Evolutionary conservation across 2,797 vertebrate genomes (phyloP), one percentile per base, ranked within the genome.

Genomic region (Coendou prehensilis): DNA sequence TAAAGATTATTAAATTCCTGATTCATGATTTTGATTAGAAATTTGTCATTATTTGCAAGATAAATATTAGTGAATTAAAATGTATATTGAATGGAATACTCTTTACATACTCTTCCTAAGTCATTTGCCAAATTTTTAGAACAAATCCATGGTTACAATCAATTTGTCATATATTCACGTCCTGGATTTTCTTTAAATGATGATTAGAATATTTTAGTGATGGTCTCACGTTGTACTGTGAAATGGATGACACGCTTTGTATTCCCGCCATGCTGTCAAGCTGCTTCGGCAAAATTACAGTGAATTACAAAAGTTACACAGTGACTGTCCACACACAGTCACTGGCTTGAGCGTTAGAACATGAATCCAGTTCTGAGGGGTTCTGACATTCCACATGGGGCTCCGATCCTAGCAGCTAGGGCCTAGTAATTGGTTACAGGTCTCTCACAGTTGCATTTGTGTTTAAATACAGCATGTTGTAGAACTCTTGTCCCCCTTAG

Each of bases 11-110:
- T n/a, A 89, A 57, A 52, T 15, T 41, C 47, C 10, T 26, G 59
- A 37, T 41, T 37, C 30, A 5, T 6, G 20, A 78, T 76, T 79
- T 64, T 56, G 10, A 2, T 78, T 71, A 63, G 52, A 18, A 10
- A 81, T 11, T n/a, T 28, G n/a, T 10, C 87, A 71, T 1, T 45
- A 26, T 20, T 57, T 1, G 2, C 18, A 71, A 93, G 84, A 37
- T 23, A 75, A 93, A 26, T 63, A 54, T 80, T 54, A 75, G 9
- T 20, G 80, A 81, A 47, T 76, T 76, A 80, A 89, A 56, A 57
- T 3, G 50, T 30, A 18, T 4, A n/a, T 9, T 57, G 13, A 50
- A n/a, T 0, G 4, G 41, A 69, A 47, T 52, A 17, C 17, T 45
- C 9, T 56, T 76, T 79, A 78, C 13, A 52, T 3, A 85, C 22